Percentiles rank a stretch among this genome's conserved stretches.
Conservation (phyloP, 2,113 vertebrate species). For the Cyanoderma ruficeps region DNA sequence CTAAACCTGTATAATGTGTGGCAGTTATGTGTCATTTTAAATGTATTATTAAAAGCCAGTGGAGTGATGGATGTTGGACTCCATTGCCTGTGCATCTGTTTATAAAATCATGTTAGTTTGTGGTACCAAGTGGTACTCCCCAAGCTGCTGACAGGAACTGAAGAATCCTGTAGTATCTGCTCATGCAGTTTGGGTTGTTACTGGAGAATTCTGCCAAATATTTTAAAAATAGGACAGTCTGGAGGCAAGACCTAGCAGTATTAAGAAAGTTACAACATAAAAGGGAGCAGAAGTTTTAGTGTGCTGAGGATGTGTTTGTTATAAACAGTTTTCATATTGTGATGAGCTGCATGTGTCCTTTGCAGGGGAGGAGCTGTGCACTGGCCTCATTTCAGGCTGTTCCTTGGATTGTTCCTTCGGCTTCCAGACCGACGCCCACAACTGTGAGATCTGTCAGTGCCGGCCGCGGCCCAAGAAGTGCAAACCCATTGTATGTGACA, state of each 20-base stretch:
- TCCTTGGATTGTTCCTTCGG: constrained; percentile 84
- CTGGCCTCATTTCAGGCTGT: constrained; percentile 77
- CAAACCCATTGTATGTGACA: constrained; percentile 83
- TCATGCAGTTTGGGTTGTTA: neutral
- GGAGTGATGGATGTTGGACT: neutral
- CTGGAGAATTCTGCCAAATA: neutral
- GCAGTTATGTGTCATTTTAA: neutral
- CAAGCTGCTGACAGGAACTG: neutral
- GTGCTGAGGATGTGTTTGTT: neutral
- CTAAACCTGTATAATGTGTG: neutral
- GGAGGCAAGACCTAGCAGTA: neutral
- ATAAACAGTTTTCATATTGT: neutral
- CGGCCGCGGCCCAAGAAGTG: constrained; percentile 85
- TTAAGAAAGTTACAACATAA: neutral
- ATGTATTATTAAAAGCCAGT: neutral
- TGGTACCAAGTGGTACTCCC: neutral
- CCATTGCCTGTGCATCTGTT: neutral
- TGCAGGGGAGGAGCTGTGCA: constrained; percentile 84
- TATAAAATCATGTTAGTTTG: neutral
- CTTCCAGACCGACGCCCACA: constrained; percentile 81
- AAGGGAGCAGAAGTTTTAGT: neutral
- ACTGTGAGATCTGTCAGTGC: constrained; percentile 87
- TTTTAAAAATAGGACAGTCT: neutral
- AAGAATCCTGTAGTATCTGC: neutral
- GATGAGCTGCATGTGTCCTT: neutral